A percentile compares a stretch with the other conserved stretches of the same genome.
Conservation (phyloP, 1,140 invertebrate species). For the Euglossa dilemma region DNA sequence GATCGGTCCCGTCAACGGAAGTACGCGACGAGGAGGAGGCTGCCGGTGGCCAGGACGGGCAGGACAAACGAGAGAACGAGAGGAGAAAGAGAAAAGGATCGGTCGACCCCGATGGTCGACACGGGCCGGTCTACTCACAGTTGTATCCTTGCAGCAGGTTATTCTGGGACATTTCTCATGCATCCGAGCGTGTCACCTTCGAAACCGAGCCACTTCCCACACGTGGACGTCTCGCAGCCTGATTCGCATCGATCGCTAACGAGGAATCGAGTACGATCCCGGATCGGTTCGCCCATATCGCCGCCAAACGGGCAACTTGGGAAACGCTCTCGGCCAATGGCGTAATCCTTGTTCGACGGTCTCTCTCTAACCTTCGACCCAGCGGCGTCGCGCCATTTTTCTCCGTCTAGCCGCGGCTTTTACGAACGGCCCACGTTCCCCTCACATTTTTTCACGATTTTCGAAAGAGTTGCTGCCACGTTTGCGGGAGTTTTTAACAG, state of each 20-base stretch:
- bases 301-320: slow-evolving; percentile 42
- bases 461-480: no score
- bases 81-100: no score
- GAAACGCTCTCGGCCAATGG: neutral
- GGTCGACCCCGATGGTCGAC: neutral
- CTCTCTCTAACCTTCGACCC: slow-evolving; percentile 1
- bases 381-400: neutral
- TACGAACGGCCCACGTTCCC: no score
- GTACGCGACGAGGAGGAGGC: neutral
- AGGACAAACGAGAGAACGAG: neutral
- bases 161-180: slow-evolving; percentile 66
- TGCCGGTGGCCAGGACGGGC: no score
- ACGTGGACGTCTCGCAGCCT: slow-evolving; percentile 54
- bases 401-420: no score
- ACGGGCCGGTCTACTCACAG: slow-evolving; percentile 66
- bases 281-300: slow-evolving; percentile 39
- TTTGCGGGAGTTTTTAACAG: no score
- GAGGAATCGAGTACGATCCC: slow-evolving; percentile 17
- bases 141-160: slow-evolving; percentile 69
- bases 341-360: slow-evolving; percentile 11
- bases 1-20: neutral
- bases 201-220: slow-evolving; percentile 41
- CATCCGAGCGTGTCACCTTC: slow-evolving; percentile 44
- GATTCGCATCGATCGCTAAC: slow-evolving; percentile 55
- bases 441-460: no score